Evolutionary conservation across 2,113 vertebrate species (phyloP).

Genomic region (Ascaphus truei): DNA sequence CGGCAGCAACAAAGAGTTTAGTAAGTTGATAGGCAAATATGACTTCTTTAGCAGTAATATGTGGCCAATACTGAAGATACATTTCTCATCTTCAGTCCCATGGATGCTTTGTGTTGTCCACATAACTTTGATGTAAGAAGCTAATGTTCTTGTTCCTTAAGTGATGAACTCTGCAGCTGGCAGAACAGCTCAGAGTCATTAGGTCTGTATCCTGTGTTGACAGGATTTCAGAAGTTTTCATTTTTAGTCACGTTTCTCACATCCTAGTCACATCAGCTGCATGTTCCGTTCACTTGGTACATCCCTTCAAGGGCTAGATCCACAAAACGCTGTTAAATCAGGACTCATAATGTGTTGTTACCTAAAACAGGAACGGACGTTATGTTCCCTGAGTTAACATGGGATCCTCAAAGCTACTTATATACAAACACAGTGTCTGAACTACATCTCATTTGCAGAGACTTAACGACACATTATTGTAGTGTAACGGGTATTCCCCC

Average conservation of each 20-base stretch:
- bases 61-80: slow-evolving; percentile 33
- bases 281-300: not conserved
- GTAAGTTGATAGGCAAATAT: too few relatives aligned
- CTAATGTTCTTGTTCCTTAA: slow-evolving; percentile 32
- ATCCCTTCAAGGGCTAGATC: not conserved
- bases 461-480: too few relatives aligned
- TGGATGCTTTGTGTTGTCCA: slow-evolving; percentile 26
- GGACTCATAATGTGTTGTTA: too few relatives aligned
- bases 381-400: too few relatives aligned
- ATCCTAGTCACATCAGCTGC: slow-evolving; percentile 47
- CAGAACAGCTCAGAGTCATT: slow-evolving; percentile 44
- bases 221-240: slow-evolving; percentile 60
- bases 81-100: slow-evolving; percentile 40
- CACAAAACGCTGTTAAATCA: too few relatives aligned
- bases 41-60: slow-evolving; percentile 17
- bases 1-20: too few relatives aligned
- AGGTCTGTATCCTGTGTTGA: slow-evolving; percentile 64
- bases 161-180: slow-evolving; percentile 36
- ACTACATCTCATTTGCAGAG: too few relatives aligned
- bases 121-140: slow-evolving; percentile 44
- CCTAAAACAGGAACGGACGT: too few relatives aligned
- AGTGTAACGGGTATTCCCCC: too few relatives aligned
- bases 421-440: too few relatives aligned
- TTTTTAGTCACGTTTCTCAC: slow-evolving; percentile 59
- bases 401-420: too few relatives aligned